Percentiles rank a stretch among this genome's conserved stretches.
Conservation (phyloP, 2,113 vertebrate genomes). For the Pelusios castaneus region DNA sequence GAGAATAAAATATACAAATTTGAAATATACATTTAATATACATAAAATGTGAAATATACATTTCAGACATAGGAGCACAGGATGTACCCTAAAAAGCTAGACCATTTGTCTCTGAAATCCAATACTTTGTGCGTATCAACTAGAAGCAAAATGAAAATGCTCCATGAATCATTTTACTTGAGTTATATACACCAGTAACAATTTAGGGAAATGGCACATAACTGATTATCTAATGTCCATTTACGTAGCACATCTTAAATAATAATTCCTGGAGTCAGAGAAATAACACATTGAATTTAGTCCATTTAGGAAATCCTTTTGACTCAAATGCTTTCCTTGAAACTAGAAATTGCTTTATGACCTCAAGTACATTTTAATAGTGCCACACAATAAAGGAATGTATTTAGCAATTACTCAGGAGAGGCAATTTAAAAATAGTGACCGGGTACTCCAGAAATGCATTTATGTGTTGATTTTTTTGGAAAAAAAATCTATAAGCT, state of each 20-base stretch:
- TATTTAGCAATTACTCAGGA: conserved; percentile 59
- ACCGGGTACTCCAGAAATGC: background rate
- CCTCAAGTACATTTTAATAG: conserved; percentile 55
- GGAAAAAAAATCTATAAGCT: background rate
- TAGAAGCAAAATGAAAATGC: background rate
- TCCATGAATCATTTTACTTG: conserved; percentile 24
- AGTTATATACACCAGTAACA: conserved; percentile 58
- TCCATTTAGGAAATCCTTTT: conserved; percentile 74
- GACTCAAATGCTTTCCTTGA: conserved; percentile 67
- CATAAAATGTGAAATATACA: background rate
- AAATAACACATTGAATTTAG: conserved; percentile 64
- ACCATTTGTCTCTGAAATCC: background rate
- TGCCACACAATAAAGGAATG: conserved; percentile 42
- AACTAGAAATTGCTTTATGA: conserved; percentile 54
- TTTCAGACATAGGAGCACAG: too few relatives aligned
- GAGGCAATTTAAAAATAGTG: conserved; percentile 32
- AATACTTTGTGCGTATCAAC: background rate
- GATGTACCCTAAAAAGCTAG: background rate
- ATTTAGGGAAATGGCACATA: conserved; percentile 67
- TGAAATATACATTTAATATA: too few relatives aligned
- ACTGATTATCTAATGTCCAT: conserved; percentile 38
- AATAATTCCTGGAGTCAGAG: conserved; percentile 43
- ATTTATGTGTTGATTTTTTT: conserved; percentile 12
- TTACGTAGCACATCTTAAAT: conserved; percentile 47
- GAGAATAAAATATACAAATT: background rate